These are phyloP conservation scores for Nerophis ophidion DNA, from an alignment of 2,113 vertebrate genomes.

Conservation along the genomic window DNA sequence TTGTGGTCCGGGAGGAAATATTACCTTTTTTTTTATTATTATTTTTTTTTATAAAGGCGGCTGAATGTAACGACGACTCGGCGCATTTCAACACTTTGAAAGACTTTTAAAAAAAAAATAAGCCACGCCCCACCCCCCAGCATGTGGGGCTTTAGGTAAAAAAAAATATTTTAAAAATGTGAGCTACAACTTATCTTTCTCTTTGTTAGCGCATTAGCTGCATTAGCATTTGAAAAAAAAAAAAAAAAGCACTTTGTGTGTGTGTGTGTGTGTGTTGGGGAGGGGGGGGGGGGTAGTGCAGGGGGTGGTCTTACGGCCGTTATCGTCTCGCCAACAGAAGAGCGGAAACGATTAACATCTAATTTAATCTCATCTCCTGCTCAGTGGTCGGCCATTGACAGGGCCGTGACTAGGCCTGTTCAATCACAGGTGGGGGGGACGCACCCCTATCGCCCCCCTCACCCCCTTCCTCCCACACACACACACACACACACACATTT, in stretches of 20 bases:
- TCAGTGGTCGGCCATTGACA: too few species aligned
- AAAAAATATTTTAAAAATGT: too few species aligned
- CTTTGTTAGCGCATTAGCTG: slow-evolving; percentile 55
- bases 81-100: too few species aligned
- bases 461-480: too few species aligned
- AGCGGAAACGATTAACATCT: slow-evolving; percentile 61
- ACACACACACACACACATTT: too few species aligned
- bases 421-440: too few species aligned
- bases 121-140: neutral
- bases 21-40: too few species aligned
- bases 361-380: too few species aligned
- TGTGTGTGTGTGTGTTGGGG: slow-evolving; percentile 14
- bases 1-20: neutral
- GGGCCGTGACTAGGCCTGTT: too few species aligned
- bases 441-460: too few species aligned
- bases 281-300: neutral
- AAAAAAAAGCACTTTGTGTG: slow-evolving; percentile 36
- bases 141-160: slow-evolving; percentile 51
- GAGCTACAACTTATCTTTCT: slow-evolving; percentile 66
- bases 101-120: neutral
- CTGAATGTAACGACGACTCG: too few species aligned
- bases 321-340: slow-evolving; percentile 71
- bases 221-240: slow-evolving; percentile 68
- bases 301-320: slow-evolving; percentile 53
- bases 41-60: too few species aligned